phyloP scores from a whole-genome alignment of 2,113 vertebrate genomes.

The Dunckerocampus dactyliophorus region DNA sequence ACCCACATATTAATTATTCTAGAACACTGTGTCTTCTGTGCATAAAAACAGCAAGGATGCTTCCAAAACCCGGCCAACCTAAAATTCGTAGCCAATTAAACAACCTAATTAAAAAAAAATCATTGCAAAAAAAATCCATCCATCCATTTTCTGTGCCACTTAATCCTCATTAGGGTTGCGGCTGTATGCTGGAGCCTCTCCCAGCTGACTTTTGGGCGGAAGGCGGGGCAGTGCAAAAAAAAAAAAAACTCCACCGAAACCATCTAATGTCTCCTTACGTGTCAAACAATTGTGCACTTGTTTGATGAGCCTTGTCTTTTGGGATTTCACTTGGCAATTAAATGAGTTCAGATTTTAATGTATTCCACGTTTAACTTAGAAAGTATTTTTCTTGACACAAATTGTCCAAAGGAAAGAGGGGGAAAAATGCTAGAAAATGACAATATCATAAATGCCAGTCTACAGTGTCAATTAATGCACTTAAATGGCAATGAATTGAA shows the following conservation, averaged over 20 bases:
- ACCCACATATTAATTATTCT: background rate
- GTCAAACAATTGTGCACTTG: slow-evolving; percentile 20
- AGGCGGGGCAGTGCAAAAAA: background rate
- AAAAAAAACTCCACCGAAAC: too few relatives aligned
- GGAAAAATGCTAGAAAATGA: slow-evolving; percentile 18
- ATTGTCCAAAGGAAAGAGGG: background rate
- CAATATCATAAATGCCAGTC: too few relatives aligned
- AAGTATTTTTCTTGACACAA: slow-evolving; percentile 63
- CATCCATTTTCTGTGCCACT: too few relatives aligned
- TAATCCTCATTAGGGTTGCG: too few relatives aligned
- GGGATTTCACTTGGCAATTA: slow-evolving; percentile 52
- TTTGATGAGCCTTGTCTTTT: slow-evolving; percentile 18
- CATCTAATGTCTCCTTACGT: slow-evolving; percentile 12
- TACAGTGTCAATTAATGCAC: slow-evolving; percentile 12
- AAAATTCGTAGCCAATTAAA: slow-evolving; percentile 31
- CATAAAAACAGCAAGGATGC: background rate
- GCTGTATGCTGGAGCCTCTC: too few relatives aligned
- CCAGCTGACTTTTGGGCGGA: too few relatives aligned
- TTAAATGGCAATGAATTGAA: background rate
- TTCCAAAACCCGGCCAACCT: slow-evolving; percentile 8
- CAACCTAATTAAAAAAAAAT: slow-evolving; percentile 17
- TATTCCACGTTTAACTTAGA: slow-evolving; percentile 62
- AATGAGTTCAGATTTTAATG: slow-evolving; percentile 65
- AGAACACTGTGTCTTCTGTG: background rate
- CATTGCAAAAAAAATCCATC: background rate